phyloP scores from a whole-genome alignment of 1,140 invertebrate species.

The Polypedilum vanderplanki region DNA sequence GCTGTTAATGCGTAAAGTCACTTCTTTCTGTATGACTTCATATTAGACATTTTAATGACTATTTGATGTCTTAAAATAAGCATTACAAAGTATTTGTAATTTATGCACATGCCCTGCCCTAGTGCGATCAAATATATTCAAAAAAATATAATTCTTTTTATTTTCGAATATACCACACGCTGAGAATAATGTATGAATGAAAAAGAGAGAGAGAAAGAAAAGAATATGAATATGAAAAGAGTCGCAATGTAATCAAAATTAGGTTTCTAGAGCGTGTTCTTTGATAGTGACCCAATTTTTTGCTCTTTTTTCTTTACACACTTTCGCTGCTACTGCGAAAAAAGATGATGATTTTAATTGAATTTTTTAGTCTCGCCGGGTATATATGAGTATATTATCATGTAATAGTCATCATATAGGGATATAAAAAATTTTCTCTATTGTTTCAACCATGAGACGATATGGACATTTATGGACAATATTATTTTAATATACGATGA shows the following conservation, averaged over 20 bases:
- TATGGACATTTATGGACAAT: neutral
- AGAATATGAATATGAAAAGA: neutral
- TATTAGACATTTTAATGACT: neutral
- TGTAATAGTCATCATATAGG: neutral
- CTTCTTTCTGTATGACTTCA: neutral
- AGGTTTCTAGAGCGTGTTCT: slow-evolving; percentile 25
- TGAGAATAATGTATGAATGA: neutral
- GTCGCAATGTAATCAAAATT: slow-evolving; percentile 22
- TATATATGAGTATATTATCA: neutral
- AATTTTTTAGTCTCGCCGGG: too few relatives aligned
- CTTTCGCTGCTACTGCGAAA: neutral
- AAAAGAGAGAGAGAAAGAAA: too few relatives aligned
- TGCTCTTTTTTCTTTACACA: slow-evolving; percentile 8
- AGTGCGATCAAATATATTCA: neutral
- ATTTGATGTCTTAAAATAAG: neutral
- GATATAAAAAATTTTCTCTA: neutral
- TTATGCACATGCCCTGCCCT: neutral
- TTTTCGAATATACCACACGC: neutral
- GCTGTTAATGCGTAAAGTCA: neutral
- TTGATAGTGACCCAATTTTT: slow-evolving; percentile 25
- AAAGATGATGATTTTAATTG: too few relatives aligned
- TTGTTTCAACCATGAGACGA: neutral
- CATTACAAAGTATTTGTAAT: neutral
- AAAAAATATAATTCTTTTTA: neutral
- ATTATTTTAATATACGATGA: neutral